Evolutionary conservation across 2,888 invertebrate genomes (phyloP).

Genomic region (Spialia ferax): DNA sequence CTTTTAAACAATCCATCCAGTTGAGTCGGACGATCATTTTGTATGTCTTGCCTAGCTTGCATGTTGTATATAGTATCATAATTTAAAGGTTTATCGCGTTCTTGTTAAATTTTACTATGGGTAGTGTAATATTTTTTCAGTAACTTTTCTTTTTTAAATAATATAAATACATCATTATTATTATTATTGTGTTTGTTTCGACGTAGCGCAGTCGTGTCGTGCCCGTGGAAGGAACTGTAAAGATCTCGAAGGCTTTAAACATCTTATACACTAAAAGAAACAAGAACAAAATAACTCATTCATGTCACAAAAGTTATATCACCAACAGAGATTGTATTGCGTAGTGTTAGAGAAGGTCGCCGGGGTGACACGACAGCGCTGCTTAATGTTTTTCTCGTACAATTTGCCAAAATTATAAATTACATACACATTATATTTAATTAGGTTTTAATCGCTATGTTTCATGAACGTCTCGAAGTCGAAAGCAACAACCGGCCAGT

Average conservation of each 20-base stretch:
- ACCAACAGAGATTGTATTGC: slow-evolving; percentile 51
- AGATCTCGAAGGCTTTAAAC: slow-evolving; percentile 60
- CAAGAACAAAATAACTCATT: slow-evolving; percentile 52
- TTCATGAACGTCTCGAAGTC: slow-evolving; percentile 63
- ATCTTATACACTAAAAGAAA: slow-evolving; percentile 43
- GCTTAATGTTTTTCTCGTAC: slow-evolving; percentile 56
- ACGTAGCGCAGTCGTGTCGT: slow-evolving; percentile 60
- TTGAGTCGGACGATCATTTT: slow-evolving; percentile 74
- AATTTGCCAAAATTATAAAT: slow-evolving; percentile 67
- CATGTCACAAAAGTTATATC: slow-evolving; percentile 68
- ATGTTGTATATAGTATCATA: slow-evolving; percentile 79
- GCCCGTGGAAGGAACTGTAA: slow-evolving; percentile 58
- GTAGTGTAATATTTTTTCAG: slow-evolving; percentile 74
- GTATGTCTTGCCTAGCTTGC: slow-evolving; percentile 81
- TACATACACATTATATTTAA: slow-evolving; percentile 56
- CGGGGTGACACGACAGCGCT: slow-evolving; percentile 56
- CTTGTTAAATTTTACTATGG: slow-evolving; percentile 80
- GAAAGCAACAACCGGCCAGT: slow-evolving; percentile 81
- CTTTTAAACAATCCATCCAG: slow-evolving; percentile 80
- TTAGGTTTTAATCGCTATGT: slow-evolving; percentile 68
- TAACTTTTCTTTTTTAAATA: slow-evolving; percentile 50
- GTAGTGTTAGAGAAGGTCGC: slow-evolving; percentile 55
- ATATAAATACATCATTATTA: slow-evolving; percentile 48
- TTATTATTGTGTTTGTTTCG: slow-evolving; percentile 55
- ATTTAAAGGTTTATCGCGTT: slow-evolving; percentile 73